Base-by-base conservation (phyloP, 2,113 vertebrate species). In the Ranitomeya variabilis region DNA sequence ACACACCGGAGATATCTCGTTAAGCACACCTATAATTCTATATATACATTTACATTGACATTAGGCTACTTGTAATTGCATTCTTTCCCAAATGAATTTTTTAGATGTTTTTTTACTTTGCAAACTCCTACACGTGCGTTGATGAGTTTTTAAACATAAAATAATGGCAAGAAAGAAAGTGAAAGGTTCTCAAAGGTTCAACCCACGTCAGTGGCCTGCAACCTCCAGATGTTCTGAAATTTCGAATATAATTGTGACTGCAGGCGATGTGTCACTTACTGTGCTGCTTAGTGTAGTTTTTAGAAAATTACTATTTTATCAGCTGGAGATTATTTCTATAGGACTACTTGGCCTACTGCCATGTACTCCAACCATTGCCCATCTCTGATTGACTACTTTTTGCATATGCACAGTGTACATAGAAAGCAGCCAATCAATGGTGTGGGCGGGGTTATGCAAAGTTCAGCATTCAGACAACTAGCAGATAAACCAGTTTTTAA, bases 1-100 rank as follows among this genome's bases (percentile, higher is more conserved):
- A 80, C 77, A 81, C 86, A 87, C 52, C 16, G 57, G 76, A 77
- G 57, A 77, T 86, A 51, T 31, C 51, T 55, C 18, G 19, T 77
- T 85, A 26, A 62, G 45, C 19, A 64, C 15, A 86, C 18, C 62
- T 52, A 37, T 60, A 52, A 51, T 51, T 86, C 45, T 15, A 62
- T 21, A 64, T 78, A 64, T 64, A 76, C 85, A 52, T 62, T 37
- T 52, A 23, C 55, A 51, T 19, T 64, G 57, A 23, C 85, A 86
- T 62, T 71, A 54, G 45, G 82, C 82, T 71, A 84, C 82, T 84
- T 83, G 45, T 23, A 67, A 69, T 23, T 14, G 81, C 64, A 31
- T 55, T 71, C 14, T 54, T 66, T 71, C 60, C 12, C 26, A 71
- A 81, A 37, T 62, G 2, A 81, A 60, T 81, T 37, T 81, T 60